Evolutionary conservation across 2,797 vertebrate species (phyloP), one percentile per base, ranked within the genome.

Genomic region (Neostethus bicornis): DNA sequence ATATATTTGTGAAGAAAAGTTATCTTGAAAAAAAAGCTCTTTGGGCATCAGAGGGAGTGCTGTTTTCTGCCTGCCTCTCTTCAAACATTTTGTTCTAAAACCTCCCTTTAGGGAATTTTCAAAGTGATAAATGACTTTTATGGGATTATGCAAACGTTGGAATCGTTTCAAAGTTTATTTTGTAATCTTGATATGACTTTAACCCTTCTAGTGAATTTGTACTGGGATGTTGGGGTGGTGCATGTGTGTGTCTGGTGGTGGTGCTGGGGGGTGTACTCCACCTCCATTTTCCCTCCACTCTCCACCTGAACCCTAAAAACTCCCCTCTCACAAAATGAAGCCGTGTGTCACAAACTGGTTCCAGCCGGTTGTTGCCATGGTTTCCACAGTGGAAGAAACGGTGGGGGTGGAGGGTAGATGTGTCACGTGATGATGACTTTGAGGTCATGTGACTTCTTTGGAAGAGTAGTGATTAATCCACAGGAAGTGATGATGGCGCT

Each of bases 331-430:
- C 94, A 94, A 95, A 94, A 95, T 93, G 94, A 93, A 92, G 92
- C 89, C 80, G 83, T 87, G 85, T 93, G 87, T 93, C 92, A 91
- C 87, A 90, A 91, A 92, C 94, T 84, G 84, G 94, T 93, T 93
- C 84, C 85, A 93, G 88, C 94, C 87, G 84, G 92, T 88, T 73
- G 93, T 96, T 95, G 89, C 93, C 91, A 93, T 94, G 93, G 94
- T 92, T 94, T 92, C 91, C 78, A 79, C 84, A 28, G 77, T 89
- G 84, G 90, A 89, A 80, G 91, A 89, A 91, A 86, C 83, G 84
- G 76, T 52, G 75, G 66, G 58, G 69, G 59, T 66, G 61, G 70
- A 66, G 84, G 84, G 85, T 89, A 86, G 86, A 73, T 80, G 75
- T 51, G 85, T 93, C 94, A 95, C 81, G 46, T 96, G 94, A 92